Evolutionary conservation across 2,888 invertebrate genomes (phyloP).

Genomic region (Platycheirus albimanus): DNA sequence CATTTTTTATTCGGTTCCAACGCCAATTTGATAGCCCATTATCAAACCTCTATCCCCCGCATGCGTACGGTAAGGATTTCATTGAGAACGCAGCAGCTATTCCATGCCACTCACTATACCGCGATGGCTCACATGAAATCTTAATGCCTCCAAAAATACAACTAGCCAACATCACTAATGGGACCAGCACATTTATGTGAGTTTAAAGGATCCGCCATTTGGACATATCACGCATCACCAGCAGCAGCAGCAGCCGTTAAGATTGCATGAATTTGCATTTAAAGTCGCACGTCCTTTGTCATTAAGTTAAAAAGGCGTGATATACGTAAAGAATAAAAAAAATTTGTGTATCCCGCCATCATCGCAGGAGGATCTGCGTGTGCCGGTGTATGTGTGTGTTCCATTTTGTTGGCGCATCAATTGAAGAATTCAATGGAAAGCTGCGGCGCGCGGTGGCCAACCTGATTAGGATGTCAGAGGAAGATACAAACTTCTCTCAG

Average conservation of each 20-base stretch:
- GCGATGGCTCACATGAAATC: neutral
- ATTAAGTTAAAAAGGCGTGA: slow-evolving; percentile 63
- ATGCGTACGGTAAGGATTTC: too few species aligned
- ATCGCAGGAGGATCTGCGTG: neutral
- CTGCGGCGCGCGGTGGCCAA: slow-evolving; percentile 15
- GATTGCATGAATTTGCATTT: slow-evolving; percentile 70
- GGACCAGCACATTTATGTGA: slow-evolving; percentile 23
- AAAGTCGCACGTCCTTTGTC: slow-evolving; percentile 70
- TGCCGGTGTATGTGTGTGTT: slow-evolving; percentile 13
- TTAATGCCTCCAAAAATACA: neutral
- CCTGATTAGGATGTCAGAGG: slow-evolving; percentile 72
- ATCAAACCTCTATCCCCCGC: slow-evolving; percentile 28
- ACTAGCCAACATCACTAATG: slow-evolving; percentile 45
- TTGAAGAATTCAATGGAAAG: slow-evolving; percentile 42
- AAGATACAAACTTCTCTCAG: slow-evolving; percentile 34
- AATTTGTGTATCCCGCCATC: too few species aligned
- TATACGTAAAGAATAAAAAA: slow-evolving; percentile 49
- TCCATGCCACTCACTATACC: too few species aligned
- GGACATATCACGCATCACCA: slow-evolving; percentile 65
- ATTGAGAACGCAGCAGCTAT: too few species aligned
- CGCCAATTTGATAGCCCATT: slow-evolving; percentile 21
- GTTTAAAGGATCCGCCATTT: slow-evolving; percentile 52
- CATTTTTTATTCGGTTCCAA: slow-evolving; percentile 12
- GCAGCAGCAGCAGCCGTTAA: slow-evolving; percentile 44
- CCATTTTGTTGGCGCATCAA: slow-evolving; percentile 32